Base-by-base conservation (phyloP, 1,140 invertebrate genomes). In the Solenopsis invicta region DNA sequence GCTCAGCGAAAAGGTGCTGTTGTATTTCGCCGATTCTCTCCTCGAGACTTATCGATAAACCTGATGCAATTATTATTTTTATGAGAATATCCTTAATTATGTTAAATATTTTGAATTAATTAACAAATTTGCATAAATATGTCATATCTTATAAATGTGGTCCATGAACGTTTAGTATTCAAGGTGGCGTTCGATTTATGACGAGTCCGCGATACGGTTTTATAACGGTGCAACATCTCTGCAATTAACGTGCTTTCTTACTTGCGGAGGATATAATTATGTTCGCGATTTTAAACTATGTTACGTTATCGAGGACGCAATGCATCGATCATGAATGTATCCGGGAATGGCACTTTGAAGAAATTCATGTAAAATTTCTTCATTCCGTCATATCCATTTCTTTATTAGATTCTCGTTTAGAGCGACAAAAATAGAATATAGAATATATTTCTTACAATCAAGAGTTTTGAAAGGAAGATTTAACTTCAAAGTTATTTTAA, bases 181-280 rank as follows among this genome's bases (percentile, higher is more conserved):
- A 67, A 24, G 4, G 1, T 37, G 8, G 16, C 18, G 5, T 9
- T 4, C 16, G 18, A 50, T 13, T 52, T 37, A 16, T 21, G 61
- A 66, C 6, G 10, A 18, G 50, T 69, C 29, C n/a, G 34, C 48
- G 13, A 80, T 41, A 50, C 45, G 8, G 18, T 66, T 52, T 66
- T 13, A 13, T 69, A 67, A 80, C 62, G 34, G 18, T 67, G 48
- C 13, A 45, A 9, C 61, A 4, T 29, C 13, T 54, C 21, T 8
- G 4, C 16, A 54, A 54, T 80, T 69, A 67, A 5, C n/a, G 13
- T 54, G n/a, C 12, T 37, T 78, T 52, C 12, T 54, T 67, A 34
- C 12, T 52, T 67, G n/a, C 13, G 48, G 67, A 67, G 62, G 62
- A 50, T 80, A 52, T 52, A 67, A 80, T 50, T 37, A 52, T n/a